Conservation (phyloP, 2,888 invertebrate genomes). For the Rambutsinella grinnellia region DNA sequence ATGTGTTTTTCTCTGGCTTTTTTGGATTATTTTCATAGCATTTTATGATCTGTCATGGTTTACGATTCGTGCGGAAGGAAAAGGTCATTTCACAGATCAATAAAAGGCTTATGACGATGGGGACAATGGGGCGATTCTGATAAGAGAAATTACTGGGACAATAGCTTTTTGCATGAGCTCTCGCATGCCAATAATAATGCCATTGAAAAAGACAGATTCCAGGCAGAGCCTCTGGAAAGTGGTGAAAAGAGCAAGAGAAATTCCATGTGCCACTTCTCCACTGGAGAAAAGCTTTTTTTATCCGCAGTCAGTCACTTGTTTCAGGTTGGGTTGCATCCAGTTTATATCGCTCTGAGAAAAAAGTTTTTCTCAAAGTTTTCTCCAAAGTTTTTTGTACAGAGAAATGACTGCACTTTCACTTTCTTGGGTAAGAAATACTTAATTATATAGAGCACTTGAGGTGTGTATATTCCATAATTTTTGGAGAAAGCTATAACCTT, state of each 20-base stretch:
- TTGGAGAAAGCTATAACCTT: too few relatives aligned
- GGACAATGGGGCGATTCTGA: background rate
- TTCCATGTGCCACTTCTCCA: constrained; percentile 38
- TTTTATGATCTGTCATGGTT: background rate
- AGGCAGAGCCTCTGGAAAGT: background rate
- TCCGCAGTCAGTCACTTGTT: too few relatives aligned
- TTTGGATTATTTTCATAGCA: background rate
- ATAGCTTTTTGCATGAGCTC: background rate
- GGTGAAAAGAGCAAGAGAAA: constrained; percentile 37
- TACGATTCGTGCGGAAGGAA: background rate
- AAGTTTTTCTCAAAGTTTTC: too few relatives aligned
- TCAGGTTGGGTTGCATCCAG: too few relatives aligned
- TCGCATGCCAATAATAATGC: background rate
- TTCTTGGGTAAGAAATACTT: too few relatives aligned
- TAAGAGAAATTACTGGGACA: background rate
- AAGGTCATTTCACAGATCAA: constrained; percentile 41
- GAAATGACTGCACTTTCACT: too few relatives aligned
- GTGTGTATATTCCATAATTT: too few relatives aligned
- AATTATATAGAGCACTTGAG: too few relatives aligned
- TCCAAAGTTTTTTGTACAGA: too few relatives aligned
- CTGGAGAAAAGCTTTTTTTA: too few relatives aligned
- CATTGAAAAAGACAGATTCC: background rate
- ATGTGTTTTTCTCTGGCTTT: background rate
- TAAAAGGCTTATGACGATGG: constrained; percentile 1
- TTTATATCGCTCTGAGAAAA: too few relatives aligned